A percentile compares a stretch with the other conserved stretches of the same genome.
Evolutionary conservation across 2,113 vertebrate genomes (phyloP).

Genomic region (Glaucidium brasilianum): DNA sequence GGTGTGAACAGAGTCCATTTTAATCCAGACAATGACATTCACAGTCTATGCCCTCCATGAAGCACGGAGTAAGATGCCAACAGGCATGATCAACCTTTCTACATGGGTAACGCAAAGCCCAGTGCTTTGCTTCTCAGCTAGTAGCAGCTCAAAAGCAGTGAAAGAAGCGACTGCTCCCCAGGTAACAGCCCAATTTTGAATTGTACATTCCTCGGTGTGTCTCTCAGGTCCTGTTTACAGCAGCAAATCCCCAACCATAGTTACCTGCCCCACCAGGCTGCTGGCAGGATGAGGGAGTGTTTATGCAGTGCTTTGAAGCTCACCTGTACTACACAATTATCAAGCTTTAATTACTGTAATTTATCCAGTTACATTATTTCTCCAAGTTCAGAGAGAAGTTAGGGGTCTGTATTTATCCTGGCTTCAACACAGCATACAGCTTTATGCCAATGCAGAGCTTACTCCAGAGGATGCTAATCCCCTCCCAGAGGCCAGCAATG

Average conservation of each 20-base stretch:
- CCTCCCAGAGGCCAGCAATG: not conserved
- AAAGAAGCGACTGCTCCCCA: not conserved
- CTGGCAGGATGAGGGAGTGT: not conserved
- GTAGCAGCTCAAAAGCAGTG: not conserved
- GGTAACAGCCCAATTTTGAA: not conserved
- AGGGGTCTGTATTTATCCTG: not conserved
- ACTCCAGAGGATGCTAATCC: slow-evolving; percentile 34
- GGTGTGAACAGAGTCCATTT: not conserved
- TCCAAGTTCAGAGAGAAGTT: not conserved
- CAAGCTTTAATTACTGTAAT: slow-evolving; percentile 15
- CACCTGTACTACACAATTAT: not conserved
- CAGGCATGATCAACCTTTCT: not conserved
- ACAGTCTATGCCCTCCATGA: not conserved
- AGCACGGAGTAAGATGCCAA: not conserved
- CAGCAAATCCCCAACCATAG: not conserved
- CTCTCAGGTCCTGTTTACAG: not conserved
- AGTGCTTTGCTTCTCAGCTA: not conserved
- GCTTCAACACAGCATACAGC: not conserved
- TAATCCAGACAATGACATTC: not conserved
- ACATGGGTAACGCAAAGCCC: not conserved
- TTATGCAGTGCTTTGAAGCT: slow-evolving; percentile 22
- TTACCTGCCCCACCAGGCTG: slow-evolving; percentile 10
- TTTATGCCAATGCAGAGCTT: not conserved
- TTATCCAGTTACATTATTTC: not conserved
- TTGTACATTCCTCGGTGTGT: not conserved